Conservation (phyloP, 2,888 invertebrate species). For the Hirtodrosophila alboralis region DNA sequence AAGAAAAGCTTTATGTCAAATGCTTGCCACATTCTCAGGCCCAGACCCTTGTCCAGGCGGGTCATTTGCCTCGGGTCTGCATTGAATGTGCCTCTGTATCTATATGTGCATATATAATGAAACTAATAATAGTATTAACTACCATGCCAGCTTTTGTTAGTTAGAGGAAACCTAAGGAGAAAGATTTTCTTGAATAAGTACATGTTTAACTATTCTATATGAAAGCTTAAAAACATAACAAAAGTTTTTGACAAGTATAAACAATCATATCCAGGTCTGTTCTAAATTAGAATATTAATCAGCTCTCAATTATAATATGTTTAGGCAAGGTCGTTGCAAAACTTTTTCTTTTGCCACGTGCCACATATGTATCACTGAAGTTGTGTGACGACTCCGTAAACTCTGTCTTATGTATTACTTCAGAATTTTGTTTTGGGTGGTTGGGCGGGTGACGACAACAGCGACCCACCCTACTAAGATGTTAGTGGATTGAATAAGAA, state of each 20-base stretch:
- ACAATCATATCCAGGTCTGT: not conserved
- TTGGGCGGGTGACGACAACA: slow-evolving; percentile 47
- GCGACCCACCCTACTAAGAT: too few species aligned
- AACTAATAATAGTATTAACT: slow-evolving; percentile 20
- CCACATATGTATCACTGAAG: slow-evolving; percentile 17
- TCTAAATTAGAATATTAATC: slow-evolving; percentile 14
- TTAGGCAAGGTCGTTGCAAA: slow-evolving; percentile 19
- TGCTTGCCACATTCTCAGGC: slow-evolving; percentile 29
- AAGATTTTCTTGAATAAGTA: not conserved
- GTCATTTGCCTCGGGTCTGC: slow-evolving; percentile 44
- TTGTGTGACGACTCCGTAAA: not conserved
- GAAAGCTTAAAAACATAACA: slow-evolving; percentile 2
- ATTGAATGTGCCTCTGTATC: slow-evolving; percentile 5
- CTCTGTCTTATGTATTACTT: slow-evolving; percentile 6
- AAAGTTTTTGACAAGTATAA: not conserved
- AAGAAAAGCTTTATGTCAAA: slow-evolving; percentile 47
- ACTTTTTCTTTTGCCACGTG: slow-evolving; percentile 22
- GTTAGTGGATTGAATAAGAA: too few species aligned
- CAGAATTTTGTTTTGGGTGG: slow-evolving; percentile 8
- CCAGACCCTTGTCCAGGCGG: slow-evolving; percentile 4
- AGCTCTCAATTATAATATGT: slow-evolving; percentile 15
- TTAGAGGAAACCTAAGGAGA: not conserved
- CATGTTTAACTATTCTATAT: not conserved
- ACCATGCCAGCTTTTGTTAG: slow-evolving; percentile 9
- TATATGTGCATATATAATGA: slow-evolving; percentile 11